Evolutionary conservation across 2,888 invertebrate species (phyloP).

Genomic region (Limnephilus auricula): DNA sequence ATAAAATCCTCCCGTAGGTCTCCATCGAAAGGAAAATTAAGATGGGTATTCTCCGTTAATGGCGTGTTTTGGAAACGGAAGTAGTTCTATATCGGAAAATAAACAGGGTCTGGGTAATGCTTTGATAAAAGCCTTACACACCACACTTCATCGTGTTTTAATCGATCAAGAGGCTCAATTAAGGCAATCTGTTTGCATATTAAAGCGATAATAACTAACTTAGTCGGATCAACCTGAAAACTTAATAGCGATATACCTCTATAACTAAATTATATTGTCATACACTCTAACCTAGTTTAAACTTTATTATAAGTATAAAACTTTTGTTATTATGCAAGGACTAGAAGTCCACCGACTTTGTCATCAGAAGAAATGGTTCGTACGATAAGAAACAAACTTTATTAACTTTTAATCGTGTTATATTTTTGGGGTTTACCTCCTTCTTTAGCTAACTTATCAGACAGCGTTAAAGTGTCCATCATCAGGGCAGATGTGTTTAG

Average conservation of each 20-base stretch:
- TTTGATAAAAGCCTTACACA: neutral
- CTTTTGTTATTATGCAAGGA: neutral
- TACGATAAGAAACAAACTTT: neutral
- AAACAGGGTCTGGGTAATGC: neutral
- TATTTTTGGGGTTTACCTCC: no score
- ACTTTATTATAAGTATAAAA: neutral
- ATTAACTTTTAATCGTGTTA: no score
- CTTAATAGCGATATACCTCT: neutral
- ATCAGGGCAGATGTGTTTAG: no score
- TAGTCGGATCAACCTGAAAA: neutral
- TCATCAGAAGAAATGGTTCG: neutral
- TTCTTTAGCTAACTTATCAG: no score
- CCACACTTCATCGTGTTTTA: constrained; percentile 2
- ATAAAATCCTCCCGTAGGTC: constrained; percentile 24
- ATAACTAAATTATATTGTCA: neutral
- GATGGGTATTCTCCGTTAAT: constrained; percentile 33
- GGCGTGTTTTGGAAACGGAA: constrained; percentile 21
- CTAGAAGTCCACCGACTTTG: neutral
- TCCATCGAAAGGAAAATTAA: constrained; percentile 46
- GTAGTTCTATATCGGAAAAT: neutral
- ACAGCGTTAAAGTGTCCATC: no score
- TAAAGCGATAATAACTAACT: neutral
- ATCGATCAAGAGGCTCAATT: neutral
- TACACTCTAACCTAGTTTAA: neutral
- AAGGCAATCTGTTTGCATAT: neutral